Evolutionary conservation across 2,113 vertebrate species (phyloP), one percentile per base, ranked within the genome.

Genomic region (Dicrurus megarhynchus): DNA sequence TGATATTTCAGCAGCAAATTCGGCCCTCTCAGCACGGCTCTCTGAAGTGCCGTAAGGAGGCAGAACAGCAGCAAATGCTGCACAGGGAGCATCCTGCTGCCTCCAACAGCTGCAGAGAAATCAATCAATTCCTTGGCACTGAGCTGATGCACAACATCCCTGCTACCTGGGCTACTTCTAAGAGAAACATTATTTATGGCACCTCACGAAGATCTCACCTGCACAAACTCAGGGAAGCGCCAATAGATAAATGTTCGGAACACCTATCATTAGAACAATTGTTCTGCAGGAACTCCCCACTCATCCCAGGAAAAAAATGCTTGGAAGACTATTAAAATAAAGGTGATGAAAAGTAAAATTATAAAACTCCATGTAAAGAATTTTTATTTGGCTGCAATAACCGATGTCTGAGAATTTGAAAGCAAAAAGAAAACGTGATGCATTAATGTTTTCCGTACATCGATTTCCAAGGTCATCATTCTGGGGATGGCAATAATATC

Each of bases 221-320:
- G 33, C 67, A 42, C 39, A 15, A 19, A 11, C 39, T 16, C n/a
- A 7, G 39, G 27, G 11, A 26, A 27, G 9, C 8, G 0, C 0
- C 19, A 30, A 3, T 0, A 20, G 44, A 10, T 5, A 5, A 39
- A 42, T 9, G 16, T 20, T 17, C 5, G 26, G 22, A 61, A 17
- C n/a, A 28, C 2, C 1, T 2, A 2, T 3, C 6, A 23, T 19
- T 6, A 27, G 13, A 28, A 13, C 42, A n/a, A 10, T 12, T 32
- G 35, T 13, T 68, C 78, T 78, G 27, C 21, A 9, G 49, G 44
- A 75, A 7, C 33, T 57, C 57, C 52, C 32, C 24, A 6, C 33
- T 76, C 65, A 7, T 57, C 32, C 22, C 13, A 55, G 20, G 28
- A 13, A 65, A 39, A n/a, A 26, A 50, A 20, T 7, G 14, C 8